phyloP scores from a whole-genome alignment of 1,140 invertebrate genomes.

The Sycophaga agraensis region DNA sequence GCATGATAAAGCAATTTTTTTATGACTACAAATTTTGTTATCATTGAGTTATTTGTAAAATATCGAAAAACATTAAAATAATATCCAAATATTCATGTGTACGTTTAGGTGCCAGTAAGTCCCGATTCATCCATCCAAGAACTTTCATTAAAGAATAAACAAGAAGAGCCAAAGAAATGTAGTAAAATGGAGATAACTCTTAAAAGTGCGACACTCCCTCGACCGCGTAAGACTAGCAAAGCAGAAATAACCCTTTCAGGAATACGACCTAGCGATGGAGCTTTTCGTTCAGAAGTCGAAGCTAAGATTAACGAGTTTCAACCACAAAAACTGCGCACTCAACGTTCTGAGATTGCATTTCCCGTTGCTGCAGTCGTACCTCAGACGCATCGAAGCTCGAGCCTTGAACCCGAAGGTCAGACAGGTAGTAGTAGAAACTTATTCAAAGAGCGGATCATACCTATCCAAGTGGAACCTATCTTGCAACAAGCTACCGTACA shows the following conservation, averaged over 20 bases:
- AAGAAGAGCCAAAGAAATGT: slow-evolving; percentile 50
- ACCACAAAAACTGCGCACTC: slow-evolving; percentile 57
- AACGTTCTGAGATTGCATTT: slow-evolving; percentile 63
- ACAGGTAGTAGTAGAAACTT: slow-evolving; percentile 32
- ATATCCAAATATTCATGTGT: too few relatives aligned
- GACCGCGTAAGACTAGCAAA: slow-evolving; percentile 65
- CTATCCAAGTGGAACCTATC: slow-evolving; percentile 51
- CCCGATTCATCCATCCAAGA: slow-evolving; percentile 29
- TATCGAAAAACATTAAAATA: too few relatives aligned
- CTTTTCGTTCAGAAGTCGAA: slow-evolving; percentile 57
- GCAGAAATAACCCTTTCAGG: slow-evolving; percentile 65
- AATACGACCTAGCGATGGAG: slow-evolving; percentile 54
- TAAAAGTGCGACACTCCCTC: slow-evolving; percentile 68
- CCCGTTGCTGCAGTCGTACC: slow-evolving; percentile 56
- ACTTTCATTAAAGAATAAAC: neutral
- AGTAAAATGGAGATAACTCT: slow-evolving; percentile 67
- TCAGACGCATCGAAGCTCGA: slow-evolving; percentile 46
- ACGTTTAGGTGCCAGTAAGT: slow-evolving; percentile 34
- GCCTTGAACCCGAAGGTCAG: slow-evolving; percentile 51
- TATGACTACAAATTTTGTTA: too few relatives aligned
- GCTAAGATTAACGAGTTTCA: slow-evolving; percentile 44
- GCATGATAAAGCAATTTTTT: too few relatives aligned
- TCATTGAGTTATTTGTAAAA: too few relatives aligned
- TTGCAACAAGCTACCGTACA: slow-evolving; percentile 11
- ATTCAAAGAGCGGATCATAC: slow-evolving; percentile 62